A percentile compares a stretch with the other conserved stretches of the same genome.
These are phyloP conservation scores for Diceros bicornis DNA, from an alignment of 2,797 vertebrate genomes.

Conservation along the genomic window DNA sequence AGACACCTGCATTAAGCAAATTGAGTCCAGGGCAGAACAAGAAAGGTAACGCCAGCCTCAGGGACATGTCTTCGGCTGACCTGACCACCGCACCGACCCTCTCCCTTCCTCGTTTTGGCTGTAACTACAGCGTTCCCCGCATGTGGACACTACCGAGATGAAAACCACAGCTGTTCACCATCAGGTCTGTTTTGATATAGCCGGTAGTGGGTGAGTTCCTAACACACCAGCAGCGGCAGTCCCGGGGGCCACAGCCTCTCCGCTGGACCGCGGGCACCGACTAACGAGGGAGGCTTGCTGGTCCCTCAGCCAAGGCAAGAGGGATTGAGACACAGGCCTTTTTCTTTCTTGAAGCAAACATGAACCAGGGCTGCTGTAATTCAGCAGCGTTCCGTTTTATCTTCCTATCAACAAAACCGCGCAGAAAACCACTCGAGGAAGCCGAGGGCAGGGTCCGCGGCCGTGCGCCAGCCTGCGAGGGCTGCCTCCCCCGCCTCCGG, in stretches of 20 bases:
- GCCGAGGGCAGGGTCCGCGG: background rate
- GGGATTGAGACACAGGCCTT: background rate
- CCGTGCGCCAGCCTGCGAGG: background rate
- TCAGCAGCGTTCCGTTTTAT: background rate
- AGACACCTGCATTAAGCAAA: background rate
- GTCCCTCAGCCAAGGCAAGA: background rate
- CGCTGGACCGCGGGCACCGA: background rate
- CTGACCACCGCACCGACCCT: accelerated
- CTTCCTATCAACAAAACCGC: background rate
- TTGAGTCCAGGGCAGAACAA: background rate
- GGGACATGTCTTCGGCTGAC: background rate
- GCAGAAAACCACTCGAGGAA: background rate
- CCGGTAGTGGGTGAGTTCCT: background rate
- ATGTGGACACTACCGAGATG: background rate
- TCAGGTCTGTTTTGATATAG: background rate
- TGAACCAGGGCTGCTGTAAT: background rate
- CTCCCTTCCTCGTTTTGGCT: background rate
- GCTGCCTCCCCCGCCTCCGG: background rate
- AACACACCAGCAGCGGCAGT: background rate
- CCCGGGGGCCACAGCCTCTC: background rate
- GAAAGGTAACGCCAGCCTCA: background rate
- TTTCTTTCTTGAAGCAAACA: background rate
- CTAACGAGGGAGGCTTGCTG: background rate
- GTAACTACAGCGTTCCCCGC: background rate
- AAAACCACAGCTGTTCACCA: background rate